Base-by-base conservation (phyloP, 2,797 vertebrate species). In the Gobionotothen gibberifrons region DNA sequence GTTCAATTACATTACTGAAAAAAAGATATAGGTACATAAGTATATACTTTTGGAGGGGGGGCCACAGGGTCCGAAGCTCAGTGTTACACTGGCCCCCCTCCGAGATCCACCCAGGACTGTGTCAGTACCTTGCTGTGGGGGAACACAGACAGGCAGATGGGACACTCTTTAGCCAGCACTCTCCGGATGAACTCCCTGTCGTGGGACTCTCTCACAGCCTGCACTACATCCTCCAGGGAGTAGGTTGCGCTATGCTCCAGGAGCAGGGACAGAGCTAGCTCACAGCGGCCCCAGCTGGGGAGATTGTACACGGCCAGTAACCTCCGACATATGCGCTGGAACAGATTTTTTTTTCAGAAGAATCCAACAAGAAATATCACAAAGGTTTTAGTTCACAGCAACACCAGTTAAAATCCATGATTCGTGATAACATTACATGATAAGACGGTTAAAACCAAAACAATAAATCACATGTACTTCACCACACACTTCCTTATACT, bases 251-350 rank as follows among this genome's bases (percentile, higher is more conserved):
- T 91, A 84, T 95, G 94, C 84, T 97, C 96, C 69, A 93, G 92
- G 15, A 96, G 92, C 62, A 98, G 87, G 0, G 96, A 95, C 29
- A 97, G 78, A 0, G 95, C 96, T 83, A 98, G 87, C 90, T 97
- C 96, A 48, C 96, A 96, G 49, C 97, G 96, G 43, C 97, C 97
- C 97, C 97, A 98, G 83, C 97, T 98, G 49, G 96, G 96, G 51
- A 97, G 92, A 42, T 93, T 87, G 1, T 96, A 95, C 47, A 96
- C 94, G 0, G 96, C 96, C 32, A 98, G 91, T 21, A 97, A 87
- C 46, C 96, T 89, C 13, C 97, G 94, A 66, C 97, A 93, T 22
- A 94, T 85, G 1, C 92, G 94, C 97, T 98, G 83, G 4, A 76
- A 73, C 16, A 67, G 5, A 66, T 11, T 15, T 60, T 7, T 29